A percentile compares a stretch with the other conserved stretches of the same genome.
These are phyloP conservation scores for Morone chrysops DNA, from an alignment of 2,113 vertebrate species.

Conservation along the genomic window DNA sequence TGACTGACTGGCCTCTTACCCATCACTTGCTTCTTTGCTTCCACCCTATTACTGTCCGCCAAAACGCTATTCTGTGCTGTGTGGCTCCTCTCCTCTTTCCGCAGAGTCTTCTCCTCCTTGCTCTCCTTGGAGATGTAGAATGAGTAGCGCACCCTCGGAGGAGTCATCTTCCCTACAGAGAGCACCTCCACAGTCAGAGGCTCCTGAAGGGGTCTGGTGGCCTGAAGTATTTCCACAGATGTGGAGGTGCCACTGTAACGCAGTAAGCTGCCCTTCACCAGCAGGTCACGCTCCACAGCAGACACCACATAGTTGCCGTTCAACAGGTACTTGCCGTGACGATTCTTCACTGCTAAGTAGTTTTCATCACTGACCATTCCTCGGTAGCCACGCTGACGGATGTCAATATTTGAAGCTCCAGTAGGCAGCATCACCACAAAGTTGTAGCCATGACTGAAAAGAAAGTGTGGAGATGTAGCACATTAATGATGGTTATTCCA, in stretches of 20 bases:
- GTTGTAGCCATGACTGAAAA: conserved; percentile 94
- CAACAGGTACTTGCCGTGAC: conserved; percentile 91
- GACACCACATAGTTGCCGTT: conserved; percentile 97
- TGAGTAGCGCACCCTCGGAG: conserved; percentile 94
- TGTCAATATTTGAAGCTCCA: conserved; percentile 92
- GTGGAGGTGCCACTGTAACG: conserved; percentile 94
- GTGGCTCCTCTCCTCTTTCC: conserved; percentile 82
- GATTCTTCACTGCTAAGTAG: conserved; percentile 94
- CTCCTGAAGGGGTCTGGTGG: conserved; percentile 90
- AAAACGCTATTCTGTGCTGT: conserved; percentile 87
- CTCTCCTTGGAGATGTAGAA: conserved; percentile 92
- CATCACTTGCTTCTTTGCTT: conserved; percentile 80
- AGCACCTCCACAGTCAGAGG: conserved; percentile 93
- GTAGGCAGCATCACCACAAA: conserved; percentile 93
- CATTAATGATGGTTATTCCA: conserved; percentile 1
- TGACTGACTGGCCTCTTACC: conserved; percentile 78
- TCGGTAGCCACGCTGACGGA: conserved; percentile 94
- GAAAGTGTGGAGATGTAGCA: not conserved
- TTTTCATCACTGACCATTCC: conserved; percentile 94
- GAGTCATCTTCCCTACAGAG: conserved; percentile 97
- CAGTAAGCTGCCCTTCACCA: conserved; percentile 92
- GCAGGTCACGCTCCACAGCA: conserved; percentile 92
- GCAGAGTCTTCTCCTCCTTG: conserved; percentile 87
- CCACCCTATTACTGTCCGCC: conserved; percentile 75
- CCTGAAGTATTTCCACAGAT: conserved; percentile 90